Conservation (phyloP, 2,797 vertebrate species). For the Ptychobarbus kaznakovi region DNA sequence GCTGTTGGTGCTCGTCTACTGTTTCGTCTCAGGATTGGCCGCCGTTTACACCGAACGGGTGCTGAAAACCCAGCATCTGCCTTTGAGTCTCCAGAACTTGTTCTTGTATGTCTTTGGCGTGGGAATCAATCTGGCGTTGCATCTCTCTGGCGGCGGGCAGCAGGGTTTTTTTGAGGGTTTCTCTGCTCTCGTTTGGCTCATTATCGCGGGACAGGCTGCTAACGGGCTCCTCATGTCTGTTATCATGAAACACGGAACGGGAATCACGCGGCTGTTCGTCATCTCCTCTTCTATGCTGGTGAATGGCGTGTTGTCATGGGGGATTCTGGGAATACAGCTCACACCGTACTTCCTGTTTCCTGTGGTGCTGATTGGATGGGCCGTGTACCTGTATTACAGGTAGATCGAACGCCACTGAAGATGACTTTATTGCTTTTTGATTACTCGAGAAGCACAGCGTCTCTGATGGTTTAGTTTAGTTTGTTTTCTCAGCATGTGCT, state of each 20-base stretch:
- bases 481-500: neutral
- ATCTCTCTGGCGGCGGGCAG: constrained; percentile 67
- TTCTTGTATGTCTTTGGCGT: constrained; percentile 93
- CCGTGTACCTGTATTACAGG: constrained; percentile 88
- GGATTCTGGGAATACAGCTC: constrained; percentile 86
- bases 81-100: constrained; percentile 90
- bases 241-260: constrained; percentile 93
- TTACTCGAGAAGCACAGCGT: neutral
- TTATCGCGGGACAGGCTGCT: constrained; percentile 86
- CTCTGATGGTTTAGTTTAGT: neutral
- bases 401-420: constrained; percentile 47
- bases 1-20: constrained; percentile 84
- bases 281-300: constrained; percentile 94
- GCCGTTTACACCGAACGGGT: constrained; percentile 91
- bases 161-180: constrained; percentile 85
- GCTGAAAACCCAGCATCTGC: constrained; percentile 87
- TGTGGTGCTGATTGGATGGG: constrained; percentile 80
- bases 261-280: constrained; percentile 92
- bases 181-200: constrained; percentile 80
- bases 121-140: constrained; percentile 79
- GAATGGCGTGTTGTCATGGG: constrained; percentile 86
- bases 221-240: constrained; percentile 94
- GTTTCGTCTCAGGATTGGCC: constrained; percentile 87
- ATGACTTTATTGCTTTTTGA: neutral
- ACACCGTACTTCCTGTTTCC: constrained; percentile 85